Base-by-base conservation (phyloP, 2,797 vertebrate genomes). In the Myiotriccus ornatus region DNA sequence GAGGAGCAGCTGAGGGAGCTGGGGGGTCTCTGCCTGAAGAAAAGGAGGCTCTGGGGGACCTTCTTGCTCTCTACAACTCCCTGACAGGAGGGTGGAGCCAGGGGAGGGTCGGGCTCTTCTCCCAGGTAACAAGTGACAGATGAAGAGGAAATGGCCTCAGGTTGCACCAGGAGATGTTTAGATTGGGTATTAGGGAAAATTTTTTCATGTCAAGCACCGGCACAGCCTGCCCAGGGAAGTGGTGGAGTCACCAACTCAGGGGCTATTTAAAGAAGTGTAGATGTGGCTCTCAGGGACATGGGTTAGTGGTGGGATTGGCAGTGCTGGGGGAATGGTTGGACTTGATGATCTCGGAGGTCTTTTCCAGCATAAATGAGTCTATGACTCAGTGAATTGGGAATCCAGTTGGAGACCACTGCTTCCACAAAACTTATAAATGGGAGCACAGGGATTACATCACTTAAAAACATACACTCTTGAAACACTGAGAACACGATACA, bases 71-170 rank as follows among this genome's bases (percentile, higher is more conserved):
- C 7, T 1, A 18, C n/a, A 74, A 3, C 3, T 50, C 25, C 41
- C 46, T 34, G 30, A 27, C 9, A 86, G 37, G 15, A 89, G 77
- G 3, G 1, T 0, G 13, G 1, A 30, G n/a, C 2, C 5, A 15
- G 9, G 5, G 5, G 14, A 9, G 22, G 5, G 0, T 27, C 1
- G 0, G n/a, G 28, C 16, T 69, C 39, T 73, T 53, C 27, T 37
- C 52, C 44, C 55, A 37, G 12, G 20, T 25, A 32, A 16, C 19
- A 16, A 68, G 2, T 2, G n/a, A 50, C 5, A 50, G 41, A 23
- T 69, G 10, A 15, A 69, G 9, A 35, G 27, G 27, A 57, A 39
- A 84, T 3, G 3, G 37, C 37, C 67, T 83, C 37, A 20, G 7
- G 23, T 4, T 46, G 35, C 32, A 6, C 23, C 63, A 70, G 22